Conservation (phyloP, 2,113 vertebrate genomes). For the Chaenogobius annularis region DNA sequence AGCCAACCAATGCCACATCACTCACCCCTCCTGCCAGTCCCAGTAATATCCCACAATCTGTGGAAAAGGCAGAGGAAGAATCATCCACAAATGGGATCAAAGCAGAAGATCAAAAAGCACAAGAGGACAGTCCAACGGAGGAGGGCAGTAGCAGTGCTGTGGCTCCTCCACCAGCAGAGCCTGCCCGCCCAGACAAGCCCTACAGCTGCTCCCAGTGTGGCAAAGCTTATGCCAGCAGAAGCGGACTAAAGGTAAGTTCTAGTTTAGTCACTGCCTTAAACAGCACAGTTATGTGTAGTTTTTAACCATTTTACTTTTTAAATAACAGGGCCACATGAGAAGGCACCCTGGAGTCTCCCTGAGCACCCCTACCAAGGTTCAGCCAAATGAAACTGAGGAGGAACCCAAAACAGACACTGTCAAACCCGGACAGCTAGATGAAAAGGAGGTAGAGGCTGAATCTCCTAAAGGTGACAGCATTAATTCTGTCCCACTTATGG, state of each 20-base stretch:
- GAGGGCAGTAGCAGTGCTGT: constrained; percentile 15
- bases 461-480: constrained; percentile 51
- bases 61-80: constrained; percentile 36
- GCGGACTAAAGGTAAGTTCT: constrained; percentile 76
- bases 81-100: constrained; percentile 21
- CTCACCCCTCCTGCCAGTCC: constrained; percentile 63
- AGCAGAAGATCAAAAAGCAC: constrained; percentile 61
- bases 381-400: constrained; percentile 58
- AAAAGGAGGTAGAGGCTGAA: constrained; percentile 51
- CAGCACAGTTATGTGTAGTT: not conserved
- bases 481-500: constrained; percentile 46
- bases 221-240: constrained; percentile 80
- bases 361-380: constrained; percentile 56
- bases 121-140: constrained; percentile 34
- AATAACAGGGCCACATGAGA: constrained; percentile 80
- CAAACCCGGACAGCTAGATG: constrained; percentile 43
- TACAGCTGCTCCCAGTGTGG: constrained; percentile 78
- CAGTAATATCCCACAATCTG: constrained; percentile 17
- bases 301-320: not conserved
- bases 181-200: constrained; percentile 74
- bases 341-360: constrained; percentile 63
- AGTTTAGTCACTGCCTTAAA: not conserved
- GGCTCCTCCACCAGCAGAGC: constrained; percentile 50
- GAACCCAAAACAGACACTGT: constrained; percentile 37
- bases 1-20: constrained; percentile 32